Base-by-base conservation (phyloP, 2,888 invertebrate species). In the Eucera pruinosa region DNA sequence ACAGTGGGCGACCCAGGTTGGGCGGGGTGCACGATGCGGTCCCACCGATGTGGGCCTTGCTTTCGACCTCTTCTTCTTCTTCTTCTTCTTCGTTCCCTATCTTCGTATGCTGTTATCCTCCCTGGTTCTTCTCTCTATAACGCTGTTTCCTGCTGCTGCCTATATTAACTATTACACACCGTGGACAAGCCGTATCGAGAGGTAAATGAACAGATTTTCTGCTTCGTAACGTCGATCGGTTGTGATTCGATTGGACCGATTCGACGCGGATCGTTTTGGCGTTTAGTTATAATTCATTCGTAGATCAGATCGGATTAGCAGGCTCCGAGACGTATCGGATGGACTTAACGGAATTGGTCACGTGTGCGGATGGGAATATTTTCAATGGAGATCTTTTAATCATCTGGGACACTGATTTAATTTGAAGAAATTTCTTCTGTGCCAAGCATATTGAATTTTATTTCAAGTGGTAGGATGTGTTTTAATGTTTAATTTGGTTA, bases 1-100 rank as follows among this genome's bases (percentile, higher is more conserved):
- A 92, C 92, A 92, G 92, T 92, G 91, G 92, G 91, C 91, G 92
- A 92, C 92, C 88, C 89, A 86, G 87, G 89, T 89, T 91, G 92
- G 91, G 91, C 91, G 92, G 91, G 91, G 90, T 91, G 89, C 86
- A 82, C 87, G 82, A 85, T 81, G 82, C 78, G 85, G 87, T 80
- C 80, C 82, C 86, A 82, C 83, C 85, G 85, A 87, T 85, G 82
- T 84, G 85, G 84, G 85, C 83, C 85, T 69, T 41, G 68, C 66
- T 77, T 78, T 74, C 73, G 61, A 68, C 77, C 74, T 69, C 78
- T 57, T 65, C 71, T 64, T 68, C 68, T 57, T 65, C 71, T 64
- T 68, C 68, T 45, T 73, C 54, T 3, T 39, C 39, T 25, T 36
- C 39, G 15, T 25, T 23, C n/a, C 4, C 20, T 39, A 7, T 39